Base-by-base conservation (phyloP, 1,140 invertebrate genomes). In the Calycopis cecrops region DNA sequence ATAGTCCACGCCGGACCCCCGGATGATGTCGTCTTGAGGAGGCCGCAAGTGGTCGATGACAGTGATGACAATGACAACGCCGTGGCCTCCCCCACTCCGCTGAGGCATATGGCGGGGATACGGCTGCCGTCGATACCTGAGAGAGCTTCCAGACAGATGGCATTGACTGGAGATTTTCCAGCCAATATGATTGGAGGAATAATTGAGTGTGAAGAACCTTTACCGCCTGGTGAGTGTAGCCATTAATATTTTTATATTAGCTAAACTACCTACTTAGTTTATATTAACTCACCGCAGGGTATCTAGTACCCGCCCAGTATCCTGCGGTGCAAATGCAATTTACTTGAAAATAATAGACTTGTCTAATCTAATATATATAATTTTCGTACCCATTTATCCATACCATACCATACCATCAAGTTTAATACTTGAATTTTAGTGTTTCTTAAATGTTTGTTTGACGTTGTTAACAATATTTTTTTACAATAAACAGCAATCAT, bases 81-180 rank as follows among this genome's bases (percentile, higher is more conserved):
- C 10, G 74, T 85, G 8, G 77, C 84, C 0, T 85, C 82, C 21
- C 90, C 91, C 4, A 88, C 93, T 44, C 92, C 92, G n/a, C 71
- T 94, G 60, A 88, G 92, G 59, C 93, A 94, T 69, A 89, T 94
- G 28, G 90, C 91, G 14, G 94, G 93, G 35, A 93, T 94, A 35
- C 90, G 93, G 62, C 88, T 96, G 69, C 94, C 95, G 4, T 95
- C 93, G n/a, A 95, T 93, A 69, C 93, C 92, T n/a, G 94, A 93
- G 69, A 87, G 93, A 60, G 91, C 90, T 51, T 88, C 89, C 40
- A 76, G 90, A 49, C 85, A 89, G 53, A 91, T 93, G 67, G 88
- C 90, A n/a, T 87, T 93, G 47, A 91, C 92, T 9, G 89, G 92
- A 38, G 87, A 89, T 62, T 85, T 88, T 62, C 89, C 86, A 35